phyloP scores from a whole-genome alignment of 2,888 invertebrate species.

The Malthinus flaveolus region DNA sequence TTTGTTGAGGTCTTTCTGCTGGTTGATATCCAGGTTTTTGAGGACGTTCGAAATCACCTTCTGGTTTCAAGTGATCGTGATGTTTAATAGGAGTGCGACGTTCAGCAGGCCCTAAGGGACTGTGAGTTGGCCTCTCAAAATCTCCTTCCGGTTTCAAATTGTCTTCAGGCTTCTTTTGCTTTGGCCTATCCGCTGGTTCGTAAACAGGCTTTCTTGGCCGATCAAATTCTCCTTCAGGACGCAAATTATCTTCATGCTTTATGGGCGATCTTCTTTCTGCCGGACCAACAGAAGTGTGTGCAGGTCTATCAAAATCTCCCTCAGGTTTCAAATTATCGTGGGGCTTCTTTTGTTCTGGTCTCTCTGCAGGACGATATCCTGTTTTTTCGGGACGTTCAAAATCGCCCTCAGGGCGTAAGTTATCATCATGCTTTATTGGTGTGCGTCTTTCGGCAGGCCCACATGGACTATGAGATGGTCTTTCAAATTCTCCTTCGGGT shows the following conservation, averaged over 20 bases:
- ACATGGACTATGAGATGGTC: constrained; percentile 39
- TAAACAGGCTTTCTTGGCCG: constrained; percentile 51
- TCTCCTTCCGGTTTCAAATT: constrained; percentile 60
- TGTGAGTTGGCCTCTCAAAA: constrained; percentile 52
- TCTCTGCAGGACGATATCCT: constrained; percentile 54
- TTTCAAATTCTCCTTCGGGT: constrained; percentile 60
- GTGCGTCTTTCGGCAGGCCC: constrained; percentile 47
- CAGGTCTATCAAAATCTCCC: constrained; percentile 61
- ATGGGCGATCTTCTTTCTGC: constrained; percentile 53
- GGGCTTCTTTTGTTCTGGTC: constrained; percentile 59
- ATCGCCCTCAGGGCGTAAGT: constrained; percentile 57
- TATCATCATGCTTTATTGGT: constrained; percentile 56
- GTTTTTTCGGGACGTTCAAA: constrained; percentile 53
- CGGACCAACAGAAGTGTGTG: constrained; percentile 51
- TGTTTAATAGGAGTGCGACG: constrained; percentile 60
- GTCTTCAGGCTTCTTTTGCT: constrained; percentile 56
- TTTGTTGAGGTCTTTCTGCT: constrained; percentile 31
- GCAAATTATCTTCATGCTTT: constrained; percentile 57
- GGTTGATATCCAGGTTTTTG: constrained; percentile 50
- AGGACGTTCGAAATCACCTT: constrained; percentile 54
- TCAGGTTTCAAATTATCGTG: constrained; percentile 65
- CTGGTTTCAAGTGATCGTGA: constrained; percentile 61
- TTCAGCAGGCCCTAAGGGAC: constrained; percentile 59
- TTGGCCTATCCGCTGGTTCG: constrained; percentile 59
- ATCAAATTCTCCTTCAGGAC: constrained; percentile 63